Evolutionary conservation across 2,113 vertebrate species (phyloP).

Genomic region (Ceratotherium simum): DNA sequence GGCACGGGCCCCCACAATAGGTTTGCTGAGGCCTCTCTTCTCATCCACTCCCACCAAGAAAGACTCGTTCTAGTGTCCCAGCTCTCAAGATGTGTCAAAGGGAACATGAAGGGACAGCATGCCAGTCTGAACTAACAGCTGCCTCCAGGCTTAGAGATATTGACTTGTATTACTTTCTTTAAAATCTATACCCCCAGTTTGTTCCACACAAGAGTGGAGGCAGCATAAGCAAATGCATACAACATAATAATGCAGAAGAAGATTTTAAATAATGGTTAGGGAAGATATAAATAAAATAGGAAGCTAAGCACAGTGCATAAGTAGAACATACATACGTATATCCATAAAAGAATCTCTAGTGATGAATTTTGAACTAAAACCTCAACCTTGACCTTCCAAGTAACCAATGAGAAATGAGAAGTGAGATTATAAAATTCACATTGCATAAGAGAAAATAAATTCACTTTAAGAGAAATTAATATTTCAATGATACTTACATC

Average conservation of each 20-base stretch:
- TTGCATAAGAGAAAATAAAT: background rate
- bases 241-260: background rate
- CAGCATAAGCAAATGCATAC: background rate
- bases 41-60: background rate
- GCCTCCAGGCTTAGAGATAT: background rate
- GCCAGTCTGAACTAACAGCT: background rate
- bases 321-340: background rate
- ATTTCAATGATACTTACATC: background rate
- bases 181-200: background rate
- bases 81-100: background rate
- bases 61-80: background rate
- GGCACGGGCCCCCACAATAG: no score
- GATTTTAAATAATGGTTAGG: background rate
- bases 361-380: background rate
- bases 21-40: background rate
- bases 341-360: background rate
- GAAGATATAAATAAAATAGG: background rate
- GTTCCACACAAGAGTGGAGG: background rate
- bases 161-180: background rate
- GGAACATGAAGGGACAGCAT: background rate
- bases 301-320: background rate
- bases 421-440: background rate
- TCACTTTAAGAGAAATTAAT: background rate
- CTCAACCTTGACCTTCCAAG: background rate
- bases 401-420: background rate